Conservation (phyloP, 2,888 invertebrate genomes). For the Cryptocephalus primarius region DNA sequence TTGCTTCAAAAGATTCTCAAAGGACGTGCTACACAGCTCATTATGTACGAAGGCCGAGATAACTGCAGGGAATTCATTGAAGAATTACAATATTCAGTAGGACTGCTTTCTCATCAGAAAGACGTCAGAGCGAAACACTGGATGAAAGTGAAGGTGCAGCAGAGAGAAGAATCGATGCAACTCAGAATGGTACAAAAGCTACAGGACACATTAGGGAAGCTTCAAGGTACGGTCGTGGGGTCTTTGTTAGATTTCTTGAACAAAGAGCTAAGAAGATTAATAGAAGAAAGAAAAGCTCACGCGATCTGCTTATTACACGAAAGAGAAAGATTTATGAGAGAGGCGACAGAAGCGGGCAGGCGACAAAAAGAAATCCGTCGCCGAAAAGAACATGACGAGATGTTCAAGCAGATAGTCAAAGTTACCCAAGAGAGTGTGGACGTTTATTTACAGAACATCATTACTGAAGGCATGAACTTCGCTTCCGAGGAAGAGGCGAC, state of each 20-base stretch:
- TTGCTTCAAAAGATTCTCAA: conserved; percentile 55
- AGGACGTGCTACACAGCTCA: conserved; percentile 60
- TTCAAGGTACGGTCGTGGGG: conserved; percentile 63
- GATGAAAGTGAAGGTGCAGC: conserved; percentile 26
- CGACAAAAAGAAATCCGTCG: conserved; percentile 60
- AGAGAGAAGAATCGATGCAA: conserved; percentile 26
- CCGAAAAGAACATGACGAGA: conserved; percentile 64
- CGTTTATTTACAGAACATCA: conserved; percentile 50
- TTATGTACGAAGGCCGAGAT: conserved; percentile 63
- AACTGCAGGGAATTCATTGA: conserved; percentile 58
- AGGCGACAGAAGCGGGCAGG: conserved; percentile 50
- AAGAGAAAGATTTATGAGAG: conserved; percentile 44
- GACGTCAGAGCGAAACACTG: conserved; percentile 23
- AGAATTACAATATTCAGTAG: conserved; percentile 58
- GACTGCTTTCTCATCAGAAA: conserved; percentile 48
- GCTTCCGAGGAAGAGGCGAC: conserved; percentile 46
- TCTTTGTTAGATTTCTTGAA: conserved; percentile 63
- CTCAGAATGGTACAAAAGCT: conserved; percentile 38
- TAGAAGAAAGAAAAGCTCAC: conserved; percentile 69
- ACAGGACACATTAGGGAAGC: conserved; percentile 50
- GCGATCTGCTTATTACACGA: conserved; percentile 70
- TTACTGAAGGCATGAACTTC: conserved; percentile 48
- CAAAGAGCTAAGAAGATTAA: conserved; percentile 64
- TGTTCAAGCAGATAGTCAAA: conserved; percentile 60
- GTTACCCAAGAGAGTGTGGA: conserved; percentile 51